A percentile compares a stretch with the other conserved stretches of the same genome.
Conservation (phyloP, 2,113 vertebrate species). For the Peromyscus leucopus region DNA sequence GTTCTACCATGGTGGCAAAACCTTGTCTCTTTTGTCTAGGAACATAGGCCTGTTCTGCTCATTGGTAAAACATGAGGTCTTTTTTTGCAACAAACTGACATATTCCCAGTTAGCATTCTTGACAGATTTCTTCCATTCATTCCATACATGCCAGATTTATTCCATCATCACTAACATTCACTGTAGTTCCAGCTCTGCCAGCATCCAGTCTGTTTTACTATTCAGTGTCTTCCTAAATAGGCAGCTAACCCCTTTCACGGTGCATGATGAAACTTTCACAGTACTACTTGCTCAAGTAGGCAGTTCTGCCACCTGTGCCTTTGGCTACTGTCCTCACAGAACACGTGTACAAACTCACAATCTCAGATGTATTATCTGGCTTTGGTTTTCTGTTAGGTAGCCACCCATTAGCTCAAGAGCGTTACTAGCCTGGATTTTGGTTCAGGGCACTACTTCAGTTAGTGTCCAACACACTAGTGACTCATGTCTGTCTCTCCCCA, state of each 20-base stretch:
- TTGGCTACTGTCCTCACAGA: slow-evolving; percentile 17
- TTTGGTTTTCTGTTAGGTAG: background rate
- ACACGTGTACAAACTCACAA: background rate
- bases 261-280: background rate
- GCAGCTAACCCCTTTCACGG: background rate
- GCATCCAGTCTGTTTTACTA: background rate
- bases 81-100: background rate
- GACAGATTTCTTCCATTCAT: slow-evolving; percentile 29
- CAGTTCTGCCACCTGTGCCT: background rate
- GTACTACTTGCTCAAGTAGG: background rate
- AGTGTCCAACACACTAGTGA: background rate
- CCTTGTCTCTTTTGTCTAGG: background rate
- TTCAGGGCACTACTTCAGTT: background rate
- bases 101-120: slow-evolving; percentile 51
- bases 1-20: background rate
- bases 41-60: slow-evolving; percentile 34
- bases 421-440: background rate
- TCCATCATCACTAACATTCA: background rate
- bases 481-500: background rate
- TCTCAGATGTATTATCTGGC: background rate
- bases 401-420: background rate
- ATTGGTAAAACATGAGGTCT: slow-evolving; percentile 10
- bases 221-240: background rate
- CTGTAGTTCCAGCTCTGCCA: background rate
- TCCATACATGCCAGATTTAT: slow-evolving; percentile 32